A percentile compares a stretch with the other conserved stretches of the same genome.
These are phyloP conservation scores for Caenorhabditis auriculariae DNA, from an alignment of 2,888 invertebrate genomes.

Conservation along the genomic window DNA sequence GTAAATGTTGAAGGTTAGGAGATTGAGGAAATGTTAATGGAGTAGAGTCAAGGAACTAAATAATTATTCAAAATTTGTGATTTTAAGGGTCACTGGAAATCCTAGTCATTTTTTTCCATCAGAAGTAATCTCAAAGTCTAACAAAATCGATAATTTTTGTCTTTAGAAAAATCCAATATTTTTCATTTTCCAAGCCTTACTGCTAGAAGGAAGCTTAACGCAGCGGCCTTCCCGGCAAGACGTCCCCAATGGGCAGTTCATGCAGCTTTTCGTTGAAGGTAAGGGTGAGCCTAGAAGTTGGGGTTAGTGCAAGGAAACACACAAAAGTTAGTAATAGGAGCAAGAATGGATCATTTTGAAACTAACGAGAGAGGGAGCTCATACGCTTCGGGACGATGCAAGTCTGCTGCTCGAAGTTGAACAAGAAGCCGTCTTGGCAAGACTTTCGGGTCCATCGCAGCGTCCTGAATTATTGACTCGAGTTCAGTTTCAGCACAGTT, in stretches of 20 bases:
- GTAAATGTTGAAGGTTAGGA: background rate
- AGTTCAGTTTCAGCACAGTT: no score
- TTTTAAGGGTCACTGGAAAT: no score
- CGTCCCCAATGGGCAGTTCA: slow-evolving; percentile 34
- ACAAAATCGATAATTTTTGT: no score
- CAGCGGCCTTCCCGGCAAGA: slow-evolving; percentile 31
- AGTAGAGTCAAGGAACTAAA: background rate
- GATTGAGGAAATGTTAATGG: background rate
- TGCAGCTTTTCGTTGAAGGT: slow-evolving; percentile 18
- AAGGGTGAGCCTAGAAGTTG: slow-evolving; percentile 8
- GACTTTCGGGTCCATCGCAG: slow-evolving; percentile 57
- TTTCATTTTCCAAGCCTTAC: no score
- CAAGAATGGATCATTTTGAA: background rate
- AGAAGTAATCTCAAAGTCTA: no score
- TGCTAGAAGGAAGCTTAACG: slow-evolving; percentile 29
- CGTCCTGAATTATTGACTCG: slow-evolving; percentile 38
- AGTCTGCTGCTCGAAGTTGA: slow-evolving; percentile 62
- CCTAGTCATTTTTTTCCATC: no score
- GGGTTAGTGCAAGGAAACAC: background rate
- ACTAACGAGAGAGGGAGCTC: slow-evolving; percentile 43
- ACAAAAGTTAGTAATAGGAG: background rate
- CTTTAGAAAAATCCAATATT: no score
- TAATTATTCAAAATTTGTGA: background rate
- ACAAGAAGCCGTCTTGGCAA: slow-evolving; percentile 58
- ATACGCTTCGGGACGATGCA: slow-evolving; percentile 54